Conservation (phyloP, 2,888 invertebrate species). For the Eucriotettix oculatus region DNA sequence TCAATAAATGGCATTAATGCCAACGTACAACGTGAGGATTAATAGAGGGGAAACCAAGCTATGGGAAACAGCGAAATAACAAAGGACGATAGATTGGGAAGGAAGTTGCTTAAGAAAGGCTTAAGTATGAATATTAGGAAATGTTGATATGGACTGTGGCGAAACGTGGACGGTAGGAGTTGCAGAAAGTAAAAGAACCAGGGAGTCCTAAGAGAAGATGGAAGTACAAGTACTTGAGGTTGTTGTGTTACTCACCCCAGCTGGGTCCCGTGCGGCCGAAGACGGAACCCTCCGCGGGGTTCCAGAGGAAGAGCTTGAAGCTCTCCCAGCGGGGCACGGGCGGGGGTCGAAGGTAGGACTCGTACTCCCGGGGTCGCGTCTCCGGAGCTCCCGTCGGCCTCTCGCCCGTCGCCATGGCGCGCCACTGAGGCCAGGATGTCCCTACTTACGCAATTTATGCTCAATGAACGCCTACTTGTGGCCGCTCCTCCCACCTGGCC, state of each 20-base stretch:
- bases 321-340: conserved; percentile 38
- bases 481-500: not conserved
- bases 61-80: too few species aligned
- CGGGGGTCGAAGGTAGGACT: conserved; percentile 43
- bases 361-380: not conserved
- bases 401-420: not conserved
- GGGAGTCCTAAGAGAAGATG: too few species aligned
- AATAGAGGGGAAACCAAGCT: too few species aligned
- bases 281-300: conserved; percentile 53
- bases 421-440: not conserved
- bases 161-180: too few species aligned
- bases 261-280: conserved; percentile 62
- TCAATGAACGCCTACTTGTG: not conserved
- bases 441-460: not conserved
- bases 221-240: too few species aligned
- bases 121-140: too few species aligned
- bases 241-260: conserved; percentile 78
- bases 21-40: too few species aligned
- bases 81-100: too few species aligned
- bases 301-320: conserved; percentile 53
- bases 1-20: too few species aligned
- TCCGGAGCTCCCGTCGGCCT: not conserved
- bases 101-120: too few species aligned
- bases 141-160: too few species aligned
- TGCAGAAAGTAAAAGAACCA: too few species aligned